Conservation (phyloP, 1,140 invertebrate species). For the Microplitis demolitor region DNA sequence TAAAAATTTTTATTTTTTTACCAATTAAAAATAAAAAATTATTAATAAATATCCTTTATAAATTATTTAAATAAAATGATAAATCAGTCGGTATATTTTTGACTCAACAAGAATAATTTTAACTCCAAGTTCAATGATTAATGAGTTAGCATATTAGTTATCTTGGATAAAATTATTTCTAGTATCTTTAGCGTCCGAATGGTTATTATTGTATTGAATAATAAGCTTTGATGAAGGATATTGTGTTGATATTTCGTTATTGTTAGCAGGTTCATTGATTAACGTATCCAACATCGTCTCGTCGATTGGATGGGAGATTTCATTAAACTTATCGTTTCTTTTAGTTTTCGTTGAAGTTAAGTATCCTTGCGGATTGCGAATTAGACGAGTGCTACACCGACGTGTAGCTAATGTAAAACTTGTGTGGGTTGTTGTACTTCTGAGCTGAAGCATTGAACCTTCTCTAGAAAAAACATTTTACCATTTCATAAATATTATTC, state of each 20-base stretch:
- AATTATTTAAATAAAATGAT: no score
- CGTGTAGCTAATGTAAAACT: slow-evolving; percentile 22
- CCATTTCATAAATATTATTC: not conserved
- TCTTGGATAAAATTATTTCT: slow-evolving; percentile 1
- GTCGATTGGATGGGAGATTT: slow-evolving; percentile 5
- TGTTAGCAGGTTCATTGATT: slow-evolving; percentile 11
- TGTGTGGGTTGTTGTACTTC: slow-evolving; percentile 28
- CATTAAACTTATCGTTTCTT: slow-evolving; percentile 2
- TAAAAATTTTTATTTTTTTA: no score
- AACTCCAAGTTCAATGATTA: no score
- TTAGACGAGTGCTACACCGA: slow-evolving; percentile 10
- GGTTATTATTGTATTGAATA: slow-evolving; percentile 8
- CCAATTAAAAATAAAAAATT: no score
- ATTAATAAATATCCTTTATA: no score
- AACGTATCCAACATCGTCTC: slow-evolving; percentile 21
- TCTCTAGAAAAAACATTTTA: slow-evolving; percentile 31
- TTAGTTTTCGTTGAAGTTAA: not conserved
- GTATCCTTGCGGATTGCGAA: not conserved
- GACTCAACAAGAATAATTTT: no score
- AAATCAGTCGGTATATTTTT: no score
- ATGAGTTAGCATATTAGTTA: not conserved
- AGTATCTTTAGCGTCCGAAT: not conserved
- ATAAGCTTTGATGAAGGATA: slow-evolving; percentile 11
- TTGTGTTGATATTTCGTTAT: slow-evolving; percentile 11
- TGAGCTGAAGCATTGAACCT: slow-evolving; percentile 27